Evolutionary conservation across 2,797 vertebrate species (phyloP), one percentile per base, ranked within the genome.

Genomic region (Erethizon dorsatum): DNA sequence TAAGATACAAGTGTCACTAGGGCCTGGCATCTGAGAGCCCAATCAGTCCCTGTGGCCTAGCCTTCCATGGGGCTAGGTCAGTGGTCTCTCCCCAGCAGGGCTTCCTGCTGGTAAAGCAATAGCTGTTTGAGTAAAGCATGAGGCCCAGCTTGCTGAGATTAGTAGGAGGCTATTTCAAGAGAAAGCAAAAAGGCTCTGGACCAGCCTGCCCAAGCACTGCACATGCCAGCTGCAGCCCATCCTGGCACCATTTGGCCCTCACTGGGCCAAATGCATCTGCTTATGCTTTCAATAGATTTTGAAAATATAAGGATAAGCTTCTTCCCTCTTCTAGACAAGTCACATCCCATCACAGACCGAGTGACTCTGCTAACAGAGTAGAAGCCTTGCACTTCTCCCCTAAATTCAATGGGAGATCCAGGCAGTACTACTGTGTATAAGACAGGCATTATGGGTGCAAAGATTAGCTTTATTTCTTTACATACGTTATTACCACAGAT

Each of bases 201-300:
- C 13, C 3, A 47, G 11, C 3, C 50, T 10, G 10, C 3, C 2
- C 15, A 22, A 12, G 4, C 6, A 3, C 1, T 13, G 3, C 31
- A 5, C 2, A 0, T 2, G 45, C 1, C 28, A 15, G 14, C n/a
- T 31, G 61, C 41, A 13, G 63, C 20, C 37, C 63, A 0, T 20
- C 31, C 52, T 45, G 2, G 1, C 4, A 22, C 12, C 28, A 26
- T n/a, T 5, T 20, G 15, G 13, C 33, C 47, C 26, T 87, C 14
- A 14, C 57, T 24, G 14, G 4, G 14, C 18, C 37, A 41, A 41
- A 41, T 11, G 2, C 9, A 2, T 37, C 59, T 24, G 33, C 45
- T 71, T 86, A 67, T 56, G 45, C 20, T 41, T 37, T 57, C 78
- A 50, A 33, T 1, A 67, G 18, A 85, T 22, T 26, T 45, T 9